phyloP scores from a whole-genome alignment of 92 coral and sea anemone species.

The Actinernus sp. region DNA sequence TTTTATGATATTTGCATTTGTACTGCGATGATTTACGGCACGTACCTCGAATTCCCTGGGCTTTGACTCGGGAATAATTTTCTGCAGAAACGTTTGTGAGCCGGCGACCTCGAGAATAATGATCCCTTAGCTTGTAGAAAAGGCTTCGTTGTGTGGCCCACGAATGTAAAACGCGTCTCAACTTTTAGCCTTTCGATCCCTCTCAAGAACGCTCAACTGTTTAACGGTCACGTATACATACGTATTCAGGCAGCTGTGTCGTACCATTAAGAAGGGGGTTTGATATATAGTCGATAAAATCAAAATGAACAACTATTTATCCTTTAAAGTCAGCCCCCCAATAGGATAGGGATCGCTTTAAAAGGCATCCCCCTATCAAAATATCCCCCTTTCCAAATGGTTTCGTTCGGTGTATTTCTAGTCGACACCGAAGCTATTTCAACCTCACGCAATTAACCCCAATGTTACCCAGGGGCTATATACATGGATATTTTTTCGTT shows the following conservation, averaged over 20 bases:
- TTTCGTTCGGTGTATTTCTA: neutral
- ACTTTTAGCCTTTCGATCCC: too few species aligned
- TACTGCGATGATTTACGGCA: too few species aligned
- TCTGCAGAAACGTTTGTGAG: too few species aligned
- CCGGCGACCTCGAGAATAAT: too few species aligned
- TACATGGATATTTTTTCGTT: neutral
- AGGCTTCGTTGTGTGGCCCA: too few species aligned
- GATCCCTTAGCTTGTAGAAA: too few species aligned
- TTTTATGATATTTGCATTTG: neutral
- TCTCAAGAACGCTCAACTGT: constrained; percentile 10
- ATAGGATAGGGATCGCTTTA: constrained; percentile 40
- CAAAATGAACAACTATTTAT: constrained; percentile 57
- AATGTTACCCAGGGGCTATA: constrained; percentile 11
- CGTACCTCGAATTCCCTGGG: too few species aligned
- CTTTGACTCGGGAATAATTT: too few species aligned
- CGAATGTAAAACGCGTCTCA: too few species aligned
- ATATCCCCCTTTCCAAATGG: constrained; percentile 5
- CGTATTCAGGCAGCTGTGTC: constrained; percentile 7
- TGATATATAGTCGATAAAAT: constrained; percentile 42
- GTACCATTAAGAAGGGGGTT: constrained; percentile 1
- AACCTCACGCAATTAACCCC: neutral
- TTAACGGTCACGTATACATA: constrained; percentile 35
- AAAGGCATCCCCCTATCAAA: constrained; percentile 4
- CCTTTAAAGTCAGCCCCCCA: constrained; percentile 26
- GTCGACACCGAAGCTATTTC: neutral